Conservation (phyloP, 64 coral and sea anemone genomes). For the Pocillopora verrucosa region DNA sequence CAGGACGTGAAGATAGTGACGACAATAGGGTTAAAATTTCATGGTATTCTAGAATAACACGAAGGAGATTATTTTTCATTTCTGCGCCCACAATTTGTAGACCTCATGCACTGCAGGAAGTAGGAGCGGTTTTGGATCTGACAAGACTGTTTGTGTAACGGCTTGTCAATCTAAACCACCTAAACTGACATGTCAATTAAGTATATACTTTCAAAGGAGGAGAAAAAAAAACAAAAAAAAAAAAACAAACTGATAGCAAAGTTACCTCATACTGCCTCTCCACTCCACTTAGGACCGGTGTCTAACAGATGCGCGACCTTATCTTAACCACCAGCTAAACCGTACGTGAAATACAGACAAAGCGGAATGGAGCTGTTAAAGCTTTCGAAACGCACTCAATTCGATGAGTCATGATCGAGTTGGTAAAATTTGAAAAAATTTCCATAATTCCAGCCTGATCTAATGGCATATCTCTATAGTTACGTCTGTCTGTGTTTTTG, state of each 20-base stretch:
- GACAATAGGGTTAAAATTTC: not conserved
- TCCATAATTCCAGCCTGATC: not conserved
- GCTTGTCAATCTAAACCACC: not conserved
- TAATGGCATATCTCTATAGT: too few relatives aligned
- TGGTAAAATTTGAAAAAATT: not conserved
- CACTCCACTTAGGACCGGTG: too few relatives aligned
- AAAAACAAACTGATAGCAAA: too few relatives aligned
- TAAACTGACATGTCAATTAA: not conserved
- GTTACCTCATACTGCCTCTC: too few relatives aligned
- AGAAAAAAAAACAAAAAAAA: too few relatives aligned
- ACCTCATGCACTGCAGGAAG: not conserved
- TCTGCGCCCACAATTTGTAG: not conserved
- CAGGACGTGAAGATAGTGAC: not conserved
- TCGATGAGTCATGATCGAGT: not conserved
- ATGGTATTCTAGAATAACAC: slow-evolving; percentile 7
- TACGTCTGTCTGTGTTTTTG: too few relatives aligned
- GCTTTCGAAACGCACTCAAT: not conserved
- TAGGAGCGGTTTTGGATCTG: not conserved
- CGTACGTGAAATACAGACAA: too few relatives aligned
- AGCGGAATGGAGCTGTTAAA: not conserved
- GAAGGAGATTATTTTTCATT: slow-evolving; percentile 17
- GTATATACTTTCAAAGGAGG: too few relatives aligned
- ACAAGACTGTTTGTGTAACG: not conserved
- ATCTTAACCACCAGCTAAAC: too few relatives aligned
- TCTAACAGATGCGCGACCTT: too few relatives aligned